Evolutionary conservation across 2,888 invertebrate species (phyloP).

Genomic region (Yponomeuta plumbellus): DNA sequence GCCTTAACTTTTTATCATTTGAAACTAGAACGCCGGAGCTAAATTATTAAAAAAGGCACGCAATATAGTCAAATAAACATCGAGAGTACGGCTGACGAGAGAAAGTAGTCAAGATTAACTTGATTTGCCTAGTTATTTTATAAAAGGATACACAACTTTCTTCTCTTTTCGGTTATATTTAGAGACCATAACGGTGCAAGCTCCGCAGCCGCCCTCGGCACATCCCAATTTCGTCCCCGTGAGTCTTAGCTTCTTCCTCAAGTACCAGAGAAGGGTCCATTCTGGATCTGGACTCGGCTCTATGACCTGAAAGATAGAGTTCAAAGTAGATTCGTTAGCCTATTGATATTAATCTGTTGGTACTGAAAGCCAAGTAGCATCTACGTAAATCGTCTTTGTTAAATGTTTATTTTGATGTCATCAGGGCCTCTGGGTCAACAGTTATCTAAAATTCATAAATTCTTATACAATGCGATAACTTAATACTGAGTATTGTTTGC

Average conservation of each 20-base stretch:
- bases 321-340: not conserved
- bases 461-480: not conserved
- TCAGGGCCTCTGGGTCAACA: slow-evolving; percentile 33
- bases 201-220: slow-evolving; percentile 97
- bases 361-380: too few species aligned
- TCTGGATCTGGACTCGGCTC: slow-evolving; percentile 88
- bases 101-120: not conserved
- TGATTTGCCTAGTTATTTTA: not conserved
- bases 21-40: too few species aligned
- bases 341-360: too few species aligned
- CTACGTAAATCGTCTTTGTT: not conserved
- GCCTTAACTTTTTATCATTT: too few species aligned
- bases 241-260: slow-evolving; percentile 86
- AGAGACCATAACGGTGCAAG: slow-evolving; percentile 96
- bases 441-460: slow-evolving; percentile 9
- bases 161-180: slow-evolving; percentile 80
- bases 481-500: not conserved
- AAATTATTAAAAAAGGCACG: not conserved
- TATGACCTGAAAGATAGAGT: slow-evolving; percentile 74
- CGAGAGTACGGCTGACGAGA: too few species aligned
- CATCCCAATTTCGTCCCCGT: slow-evolving; percentile 95
- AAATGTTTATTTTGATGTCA: slow-evolving; percentile 18
- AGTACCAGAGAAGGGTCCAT: slow-evolving; percentile 89
- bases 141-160: slow-evolving; percentile 65
- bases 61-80: not conserved